phyloP scores from a whole-genome alignment of 1,140 invertebrate species.

The Dufourea novaeangliae region DNA sequence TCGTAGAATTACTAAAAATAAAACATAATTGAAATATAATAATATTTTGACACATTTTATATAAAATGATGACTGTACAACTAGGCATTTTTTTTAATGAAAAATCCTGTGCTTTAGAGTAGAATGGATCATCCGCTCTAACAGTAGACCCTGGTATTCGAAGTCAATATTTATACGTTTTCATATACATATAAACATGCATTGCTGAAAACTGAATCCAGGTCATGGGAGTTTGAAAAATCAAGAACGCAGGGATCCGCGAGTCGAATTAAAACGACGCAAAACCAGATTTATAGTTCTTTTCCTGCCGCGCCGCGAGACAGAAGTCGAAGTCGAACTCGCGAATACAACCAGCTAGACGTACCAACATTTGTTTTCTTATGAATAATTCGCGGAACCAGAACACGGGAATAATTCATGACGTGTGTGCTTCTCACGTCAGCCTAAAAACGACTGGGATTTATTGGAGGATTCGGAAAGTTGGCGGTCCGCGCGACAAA shows the following conservation, averaged over 20 bases:
- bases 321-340: constrained; percentile 3
- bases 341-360: background rate
- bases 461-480: constrained; percentile 26
- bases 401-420: constrained; percentile 48
- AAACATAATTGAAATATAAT: too few species aligned
- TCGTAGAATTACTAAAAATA: too few species aligned
- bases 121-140: too few species aligned
- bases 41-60: too few species aligned
- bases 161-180: too few species aligned
- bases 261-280: background rate
- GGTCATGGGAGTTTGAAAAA: background rate
- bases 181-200: too few species aligned
- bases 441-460: constrained; percentile 12
- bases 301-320: background rate
- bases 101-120: too few species aligned
- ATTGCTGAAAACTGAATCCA: too few species aligned
- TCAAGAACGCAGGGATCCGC: background rate
- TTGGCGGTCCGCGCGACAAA: background rate
- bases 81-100: too few species aligned
- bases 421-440: constrained; percentile 17
- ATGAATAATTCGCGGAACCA: constrained; percentile 44
- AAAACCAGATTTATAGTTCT: constrained; percentile 28
- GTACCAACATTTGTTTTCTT: constrained; percentile 37
- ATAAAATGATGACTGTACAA: too few species aligned
- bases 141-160: too few species aligned